Evolutionary conservation across 2,113 vertebrate genomes (phyloP).

Genomic region (Chauna torquata): DNA sequence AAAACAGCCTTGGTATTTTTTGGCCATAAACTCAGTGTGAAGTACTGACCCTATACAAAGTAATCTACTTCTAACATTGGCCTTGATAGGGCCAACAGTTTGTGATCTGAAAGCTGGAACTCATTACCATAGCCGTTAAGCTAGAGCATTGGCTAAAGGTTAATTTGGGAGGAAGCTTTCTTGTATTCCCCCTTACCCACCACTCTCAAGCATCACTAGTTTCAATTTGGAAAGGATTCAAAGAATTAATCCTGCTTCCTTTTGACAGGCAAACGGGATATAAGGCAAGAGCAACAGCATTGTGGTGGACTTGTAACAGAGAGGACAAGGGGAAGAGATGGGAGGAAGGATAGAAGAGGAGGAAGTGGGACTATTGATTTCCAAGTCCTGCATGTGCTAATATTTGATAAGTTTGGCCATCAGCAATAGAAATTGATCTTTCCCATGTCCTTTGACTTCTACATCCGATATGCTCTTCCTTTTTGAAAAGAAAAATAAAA

Average conservation of each 20-base stretch:
- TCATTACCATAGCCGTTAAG: fast-evolving
- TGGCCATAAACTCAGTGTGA: background rate
- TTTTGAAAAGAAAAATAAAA: background rate
- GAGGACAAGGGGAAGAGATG: background rate
- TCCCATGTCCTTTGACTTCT: background rate
- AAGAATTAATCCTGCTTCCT: background rate
- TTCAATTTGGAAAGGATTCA: background rate
- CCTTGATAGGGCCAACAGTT: background rate
- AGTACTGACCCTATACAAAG: background rate
- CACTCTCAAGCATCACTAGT: background rate
- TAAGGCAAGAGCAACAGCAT: background rate
- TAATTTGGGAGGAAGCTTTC: background rate
- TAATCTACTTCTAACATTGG: background rate
- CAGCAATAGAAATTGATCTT: background rate
- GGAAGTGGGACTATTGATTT: background rate
- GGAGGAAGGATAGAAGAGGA: background rate
- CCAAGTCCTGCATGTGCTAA: background rate
- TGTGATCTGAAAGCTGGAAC: background rate
- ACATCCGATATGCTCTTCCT: background rate
- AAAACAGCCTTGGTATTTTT: background rate
- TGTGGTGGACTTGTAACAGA: background rate
- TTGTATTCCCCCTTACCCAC: background rate
- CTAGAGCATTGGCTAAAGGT: background rate
- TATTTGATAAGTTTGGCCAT: background rate
- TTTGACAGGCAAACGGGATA: background rate